Base-by-base conservation (phyloP, 2,888 invertebrate species). In the Ophonus ardosiacus region DNA sequence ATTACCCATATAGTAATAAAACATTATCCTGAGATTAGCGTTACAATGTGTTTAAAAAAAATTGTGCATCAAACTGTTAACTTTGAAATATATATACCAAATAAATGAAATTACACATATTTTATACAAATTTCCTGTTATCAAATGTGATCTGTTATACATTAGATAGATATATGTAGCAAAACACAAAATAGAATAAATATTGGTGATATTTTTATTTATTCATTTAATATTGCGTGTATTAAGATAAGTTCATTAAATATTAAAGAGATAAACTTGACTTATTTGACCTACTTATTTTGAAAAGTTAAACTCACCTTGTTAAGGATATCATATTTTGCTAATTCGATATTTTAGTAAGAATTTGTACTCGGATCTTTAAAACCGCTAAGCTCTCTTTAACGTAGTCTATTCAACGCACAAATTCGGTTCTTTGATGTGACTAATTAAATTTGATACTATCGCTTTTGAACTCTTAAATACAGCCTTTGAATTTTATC, bases 361-460 rank as follows among this genome's bases (percentile, higher is more conserved):
- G 43, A 51, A 51, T 51, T 51, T 51, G 43, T 51, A 8, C 0
- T 51, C 43, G 43, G 13, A 13, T 51, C 43, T 51, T 10, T 51
- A 51, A 51, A 13, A 51, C 43, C 43, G 13, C 43, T 51, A 51
- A 51, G 10, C 43, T 51, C 43, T 13, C 43, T 51, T 51, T 13
- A 51, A 10, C 43, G 43, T 51, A 51, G 10, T 51, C 43, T 51
- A 51, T 51, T 51, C 43, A 51, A 51, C 10, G 43, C 43, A 51
- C 43, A 51, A 59, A 59, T 59, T 59, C 59, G 18, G 18, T 18
- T 18, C 15, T 59, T 59, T 59, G 59, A 59, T 10, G 59, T 59
- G 18, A 59, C 17, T 59, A 59, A 59, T 59, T 59, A 59, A 59
- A 59, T 59, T 59, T 59, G 18, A 59, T 59, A 18, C 59, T 17